Evolutionary conservation across 2,888 invertebrate genomes (phyloP).

Genomic region (Euphydryas editha): DNA sequence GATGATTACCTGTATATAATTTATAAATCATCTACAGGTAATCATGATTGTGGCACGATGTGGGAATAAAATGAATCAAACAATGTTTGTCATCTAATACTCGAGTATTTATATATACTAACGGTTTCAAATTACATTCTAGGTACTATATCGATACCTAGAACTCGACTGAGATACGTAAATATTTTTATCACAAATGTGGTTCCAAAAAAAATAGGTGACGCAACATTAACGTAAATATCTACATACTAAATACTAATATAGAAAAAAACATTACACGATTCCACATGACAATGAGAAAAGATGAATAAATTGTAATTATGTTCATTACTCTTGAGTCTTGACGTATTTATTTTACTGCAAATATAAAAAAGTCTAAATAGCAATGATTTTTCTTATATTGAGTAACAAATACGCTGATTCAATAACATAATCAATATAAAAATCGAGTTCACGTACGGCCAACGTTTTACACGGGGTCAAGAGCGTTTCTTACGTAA

Average conservation of each 20-base stretch:
- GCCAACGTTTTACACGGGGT: slow-evolving; percentile 2
- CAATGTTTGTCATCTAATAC: too few species aligned
- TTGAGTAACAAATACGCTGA: too few species aligned
- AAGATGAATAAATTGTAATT: background rate
- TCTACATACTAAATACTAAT: background rate
- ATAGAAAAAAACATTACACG: background rate
- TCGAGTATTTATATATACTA: background rate
- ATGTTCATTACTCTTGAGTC: background rate
- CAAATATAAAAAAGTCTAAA: background rate
- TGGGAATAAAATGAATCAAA: too few species aligned
- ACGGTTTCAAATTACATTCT: slow-evolving; percentile 7
- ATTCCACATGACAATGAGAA: background rate
- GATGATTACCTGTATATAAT: too few species aligned
- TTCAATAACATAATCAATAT: background rate
- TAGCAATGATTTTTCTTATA: background rate
- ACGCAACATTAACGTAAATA: background rate
- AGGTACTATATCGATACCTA: slow-evolving; percentile 1
- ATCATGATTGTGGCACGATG: too few species aligned
- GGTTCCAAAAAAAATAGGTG: background rate
- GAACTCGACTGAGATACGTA: background rate
- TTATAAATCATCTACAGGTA: background rate
- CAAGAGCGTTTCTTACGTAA: background rate
- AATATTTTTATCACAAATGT: background rate
- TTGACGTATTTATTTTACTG: background rate
- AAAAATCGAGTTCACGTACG: slow-evolving; percentile 1